Evolutionary conservation across 2,888 invertebrate genomes (phyloP).

Genomic region (Colletes collaris): DNA sequence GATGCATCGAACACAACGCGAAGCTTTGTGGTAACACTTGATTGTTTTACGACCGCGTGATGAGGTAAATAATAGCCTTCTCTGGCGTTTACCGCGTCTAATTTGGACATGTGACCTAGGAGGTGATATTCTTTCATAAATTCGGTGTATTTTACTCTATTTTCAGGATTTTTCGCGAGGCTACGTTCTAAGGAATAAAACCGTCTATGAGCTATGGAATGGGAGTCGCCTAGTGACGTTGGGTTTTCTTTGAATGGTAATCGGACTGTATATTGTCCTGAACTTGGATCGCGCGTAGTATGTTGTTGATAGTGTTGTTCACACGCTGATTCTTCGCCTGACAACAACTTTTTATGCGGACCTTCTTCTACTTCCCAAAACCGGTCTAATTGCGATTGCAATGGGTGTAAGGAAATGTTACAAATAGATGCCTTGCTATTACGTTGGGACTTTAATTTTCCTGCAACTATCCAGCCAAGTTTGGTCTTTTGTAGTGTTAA

Average conservation of each 20-base stretch:
- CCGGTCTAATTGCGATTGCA: too few relatives aligned
- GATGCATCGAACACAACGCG: conserved; percentile 33
- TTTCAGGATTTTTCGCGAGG: background rate
- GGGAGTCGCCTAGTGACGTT: conserved; percentile 5
- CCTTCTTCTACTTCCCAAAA: conserved; percentile 40
- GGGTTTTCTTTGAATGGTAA: conserved; percentile 26
- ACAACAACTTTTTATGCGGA: background rate
- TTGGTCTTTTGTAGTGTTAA: background rate
- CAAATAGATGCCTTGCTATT: too few relatives aligned
- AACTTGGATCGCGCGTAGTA: background rate
- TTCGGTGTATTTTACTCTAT: background rate
- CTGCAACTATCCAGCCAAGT: too few relatives aligned
- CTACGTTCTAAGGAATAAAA: conserved; percentile 13
- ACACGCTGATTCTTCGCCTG: background rate
- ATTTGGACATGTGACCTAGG: conserved; percentile 20
- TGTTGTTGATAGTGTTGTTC: conserved; percentile 26
- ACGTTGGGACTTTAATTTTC: too few relatives aligned
- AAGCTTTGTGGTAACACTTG: conserved; percentile 12
- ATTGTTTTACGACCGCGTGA: conserved; percentile 12
- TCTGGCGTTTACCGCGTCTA: background rate
- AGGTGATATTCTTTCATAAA: conserved; percentile 4
- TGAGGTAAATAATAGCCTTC: conserved; percentile 25
- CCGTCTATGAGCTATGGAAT: background rate
- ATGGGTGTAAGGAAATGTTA: too few relatives aligned
- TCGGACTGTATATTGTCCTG: conserved; percentile 24